A percentile compares a stretch with the other conserved stretches of the same genome.
Conservation (phyloP, 2,113 vertebrate genomes). For the Pterophyllum scalare region DNA sequence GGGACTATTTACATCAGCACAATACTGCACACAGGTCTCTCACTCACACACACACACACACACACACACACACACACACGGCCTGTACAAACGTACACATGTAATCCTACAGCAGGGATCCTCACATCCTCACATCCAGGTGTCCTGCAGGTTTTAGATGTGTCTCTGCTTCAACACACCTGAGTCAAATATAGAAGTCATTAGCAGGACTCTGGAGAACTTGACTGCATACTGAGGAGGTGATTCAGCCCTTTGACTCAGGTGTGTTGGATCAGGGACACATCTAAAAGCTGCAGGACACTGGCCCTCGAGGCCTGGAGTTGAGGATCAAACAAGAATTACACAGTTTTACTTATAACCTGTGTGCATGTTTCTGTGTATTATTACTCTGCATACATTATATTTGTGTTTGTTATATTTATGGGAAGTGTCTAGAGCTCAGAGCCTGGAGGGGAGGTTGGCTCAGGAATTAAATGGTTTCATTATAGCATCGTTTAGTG, state of each 20-base stretch:
- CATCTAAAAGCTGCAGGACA: too few species aligned
- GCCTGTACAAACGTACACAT: slow-evolving; percentile 28
- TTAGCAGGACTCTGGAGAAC: too few species aligned
- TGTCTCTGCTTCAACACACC: too few species aligned
- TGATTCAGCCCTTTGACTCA: too few species aligned
- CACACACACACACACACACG: slow-evolving; percentile 10
- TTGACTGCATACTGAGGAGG: too few species aligned
- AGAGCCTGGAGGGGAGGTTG: neutral
- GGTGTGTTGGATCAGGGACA: too few species aligned
- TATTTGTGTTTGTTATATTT: neutral
- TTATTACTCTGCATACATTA: neutral
- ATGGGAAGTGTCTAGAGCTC: neutral
- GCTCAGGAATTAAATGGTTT: neutral
- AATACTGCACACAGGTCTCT: slow-evolving; percentile 7
- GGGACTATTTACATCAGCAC: slow-evolving; percentile 71
- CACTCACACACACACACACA: slow-evolving; percentile 10
- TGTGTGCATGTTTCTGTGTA: neutral
- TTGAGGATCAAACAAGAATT: neutral
- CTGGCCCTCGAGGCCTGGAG: too few species aligned
- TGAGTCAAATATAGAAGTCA: too few species aligned
- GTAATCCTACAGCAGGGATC: slow-evolving; percentile 13
- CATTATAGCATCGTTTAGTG: neutral
- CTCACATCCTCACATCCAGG: too few species aligned
- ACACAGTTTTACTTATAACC: rapidly evolving
- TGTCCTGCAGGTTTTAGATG: too few species aligned